A percentile compares a stretch with the other conserved stretches of the same genome.
phyloP scores from a whole-genome alignment of 2,113 vertebrate species.

The Oreochromis tanganicae region DNA sequence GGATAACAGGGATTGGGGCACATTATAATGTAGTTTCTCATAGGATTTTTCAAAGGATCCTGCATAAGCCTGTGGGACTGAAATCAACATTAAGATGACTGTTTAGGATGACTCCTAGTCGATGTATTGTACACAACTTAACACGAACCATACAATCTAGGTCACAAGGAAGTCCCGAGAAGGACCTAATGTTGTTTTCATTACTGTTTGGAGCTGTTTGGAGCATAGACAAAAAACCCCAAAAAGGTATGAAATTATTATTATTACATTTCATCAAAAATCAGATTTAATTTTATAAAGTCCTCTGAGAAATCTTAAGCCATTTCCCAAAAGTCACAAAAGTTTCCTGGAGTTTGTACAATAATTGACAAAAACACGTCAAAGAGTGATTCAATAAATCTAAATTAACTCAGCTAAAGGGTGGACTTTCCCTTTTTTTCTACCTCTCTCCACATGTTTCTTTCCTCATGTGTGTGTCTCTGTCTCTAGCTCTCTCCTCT shows the following conservation, averaged over 20 bases:
- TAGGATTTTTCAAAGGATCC: neutral
- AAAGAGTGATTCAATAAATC: conserved; percentile 18
- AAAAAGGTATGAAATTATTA: neutral
- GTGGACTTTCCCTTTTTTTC: neutral
- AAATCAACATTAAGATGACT: neutral
- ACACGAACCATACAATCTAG: neutral
- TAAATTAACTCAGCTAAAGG: neutral
- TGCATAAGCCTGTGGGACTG: neutral
- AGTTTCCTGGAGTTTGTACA: neutral
- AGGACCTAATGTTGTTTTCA: neutral
- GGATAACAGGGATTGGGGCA: neutral
- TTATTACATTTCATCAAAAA: neutral
- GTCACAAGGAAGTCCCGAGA: neutral
- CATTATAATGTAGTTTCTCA: neutral
- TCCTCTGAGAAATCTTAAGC: neutral
- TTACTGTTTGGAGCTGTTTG: neutral
- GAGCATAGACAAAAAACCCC: neutral
- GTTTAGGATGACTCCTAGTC: neutral
- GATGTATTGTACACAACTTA: neutral
- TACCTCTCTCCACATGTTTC: neutral
- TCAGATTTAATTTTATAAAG: neutral
- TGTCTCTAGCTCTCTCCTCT: neutral
- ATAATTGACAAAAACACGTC: conserved; percentile 13
- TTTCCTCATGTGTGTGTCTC: neutral
- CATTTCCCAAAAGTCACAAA: neutral